These are phyloP conservation scores for Phenacoccus solenopsis DNA, from an alignment of 1,140 invertebrate genomes.

Conservation along the genomic window DNA sequence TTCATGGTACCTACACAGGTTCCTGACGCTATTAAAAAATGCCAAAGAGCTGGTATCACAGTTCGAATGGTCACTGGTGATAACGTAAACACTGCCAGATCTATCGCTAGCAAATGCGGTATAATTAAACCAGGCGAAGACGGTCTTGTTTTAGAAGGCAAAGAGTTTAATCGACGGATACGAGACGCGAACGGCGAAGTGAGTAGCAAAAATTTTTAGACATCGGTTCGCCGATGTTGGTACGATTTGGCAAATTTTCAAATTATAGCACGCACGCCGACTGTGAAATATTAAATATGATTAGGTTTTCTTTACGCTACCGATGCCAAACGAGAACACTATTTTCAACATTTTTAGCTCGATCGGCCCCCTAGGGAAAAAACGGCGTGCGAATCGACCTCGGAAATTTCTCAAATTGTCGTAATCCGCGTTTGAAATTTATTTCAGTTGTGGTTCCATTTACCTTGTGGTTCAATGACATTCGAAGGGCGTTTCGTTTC, in stretches of 20 bases:
- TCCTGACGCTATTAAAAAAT: slow-evolving; percentile 87
- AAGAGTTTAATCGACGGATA: slow-evolving; percentile 92
- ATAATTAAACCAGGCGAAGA: slow-evolving; percentile 89
- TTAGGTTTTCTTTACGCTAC: background rate
- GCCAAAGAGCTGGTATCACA: slow-evolving; percentile 96
- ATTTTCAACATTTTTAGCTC: too few species aligned
- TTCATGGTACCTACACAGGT: slow-evolving; percentile 44
- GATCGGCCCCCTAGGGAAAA: background rate
- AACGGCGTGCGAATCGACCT: too few species aligned
- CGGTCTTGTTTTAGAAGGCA: slow-evolving; percentile 92
- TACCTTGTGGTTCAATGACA: too few species aligned
- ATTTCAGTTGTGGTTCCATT: too few species aligned
- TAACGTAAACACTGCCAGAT: slow-evolving; percentile 96
- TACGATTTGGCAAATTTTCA: background rate
- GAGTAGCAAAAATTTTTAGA: slow-evolving; percentile 26
- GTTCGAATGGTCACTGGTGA: slow-evolving; percentile 99
- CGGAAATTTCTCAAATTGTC: too few species aligned
- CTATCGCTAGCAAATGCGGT: slow-evolving; percentile 94
- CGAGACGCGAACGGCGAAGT: slow-evolving; percentile 77
- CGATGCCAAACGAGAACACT: slow-evolving; percentile 1
- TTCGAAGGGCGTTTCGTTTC: too few species aligned
- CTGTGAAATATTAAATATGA: background rate
- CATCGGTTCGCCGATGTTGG: background rate
- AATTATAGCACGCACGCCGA: background rate
- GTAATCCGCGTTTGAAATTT: too few species aligned